These are phyloP conservation scores for Elaphurus davidianus DNA, from an alignment of 2,113 vertebrate genomes.

Conservation along the genomic window DNA sequence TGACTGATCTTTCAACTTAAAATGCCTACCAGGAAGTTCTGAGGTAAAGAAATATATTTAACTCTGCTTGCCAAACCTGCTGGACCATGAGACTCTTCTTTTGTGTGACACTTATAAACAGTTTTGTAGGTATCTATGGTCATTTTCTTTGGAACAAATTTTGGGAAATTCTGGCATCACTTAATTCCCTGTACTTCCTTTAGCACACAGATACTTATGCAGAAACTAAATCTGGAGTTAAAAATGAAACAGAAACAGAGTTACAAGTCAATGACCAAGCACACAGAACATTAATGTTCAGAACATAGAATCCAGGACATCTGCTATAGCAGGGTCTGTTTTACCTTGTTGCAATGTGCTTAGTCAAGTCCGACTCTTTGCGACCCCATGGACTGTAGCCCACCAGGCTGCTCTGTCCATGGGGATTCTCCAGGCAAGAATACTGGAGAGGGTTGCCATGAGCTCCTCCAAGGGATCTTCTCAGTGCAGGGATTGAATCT, in stretches of 20 bases:
- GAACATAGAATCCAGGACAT: conserved; percentile 23
- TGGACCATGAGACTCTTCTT: neutral
- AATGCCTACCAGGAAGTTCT: neutral
- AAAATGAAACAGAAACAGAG: conserved; percentile 18
- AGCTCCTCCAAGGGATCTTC: neutral
- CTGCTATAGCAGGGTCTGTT: conserved; percentile 24
- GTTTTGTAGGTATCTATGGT: neutral
- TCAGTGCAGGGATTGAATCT: neutral
- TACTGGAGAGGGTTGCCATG: neutral
- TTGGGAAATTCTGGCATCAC: conserved; percentile 6
- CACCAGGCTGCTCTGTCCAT: neutral
- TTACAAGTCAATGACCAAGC: neutral
- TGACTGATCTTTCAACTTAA: neutral
- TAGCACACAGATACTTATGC: neutral
- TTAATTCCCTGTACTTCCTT: conserved; percentile 1
- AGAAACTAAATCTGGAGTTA: conserved; percentile 12
- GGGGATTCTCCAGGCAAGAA: neutral
- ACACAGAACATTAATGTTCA: neutral
- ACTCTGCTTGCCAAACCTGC: conserved; percentile 27
- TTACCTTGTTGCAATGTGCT: neutral
- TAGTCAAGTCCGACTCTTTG: neutral
- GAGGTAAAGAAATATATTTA: conserved; percentile 15
- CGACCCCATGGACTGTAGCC: neutral
- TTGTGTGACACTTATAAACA: neutral
- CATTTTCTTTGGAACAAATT: neutral